Base-by-base conservation (phyloP, 2,888 invertebrate genomes). In the Colletes collaris region DNA sequence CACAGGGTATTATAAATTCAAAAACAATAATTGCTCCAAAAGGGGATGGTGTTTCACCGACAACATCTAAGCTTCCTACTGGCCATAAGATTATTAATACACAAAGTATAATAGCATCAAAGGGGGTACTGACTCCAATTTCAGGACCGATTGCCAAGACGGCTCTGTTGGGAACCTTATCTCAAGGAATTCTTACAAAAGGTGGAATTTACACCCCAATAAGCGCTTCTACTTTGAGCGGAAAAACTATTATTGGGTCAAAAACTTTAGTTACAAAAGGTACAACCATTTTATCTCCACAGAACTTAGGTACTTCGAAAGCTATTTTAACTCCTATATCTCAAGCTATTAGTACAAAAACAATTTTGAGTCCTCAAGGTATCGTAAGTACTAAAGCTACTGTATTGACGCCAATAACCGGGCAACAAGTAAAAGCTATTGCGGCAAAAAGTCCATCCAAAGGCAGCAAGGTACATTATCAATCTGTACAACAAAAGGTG, bases 91-190 rank as follows among this genome's bases (percentile, higher is more conserved):
- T 93, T 4, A 86, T 92, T 13, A 92, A 91, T 44, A 90, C 91
- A 0, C 93, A 92, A 72, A 90, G 91, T 49, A 88, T 92, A 72
- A 88, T 92, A 62, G 88, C 92, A 8, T 90, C 92, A 6, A 92
- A 92, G 82, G 91, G 92, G 11, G 90, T 93, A 49, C 68, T 92
- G 6, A 94, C 94, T 69, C 94, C 94, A 10, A 93, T 94, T 66
- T 76, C 90, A 58, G 89, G 88, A 53, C 75, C 87, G 19, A 84
- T 90, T 4, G 74, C 84, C 2, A 91, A 91, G 69, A 83, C 90
- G 3, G 79, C 87, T 4, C 49, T 91, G 16, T 55, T 91, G 7
- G 86, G 89, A 7, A 88, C 86, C 4, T 59, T 90, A 13, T 82
- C 91, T 8, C 89, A 89, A 71, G 89, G 89, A 55, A 88, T 90